Conservation (phyloP, 2,113 vertebrate species). For the Elephantulus edwardii region DNA sequence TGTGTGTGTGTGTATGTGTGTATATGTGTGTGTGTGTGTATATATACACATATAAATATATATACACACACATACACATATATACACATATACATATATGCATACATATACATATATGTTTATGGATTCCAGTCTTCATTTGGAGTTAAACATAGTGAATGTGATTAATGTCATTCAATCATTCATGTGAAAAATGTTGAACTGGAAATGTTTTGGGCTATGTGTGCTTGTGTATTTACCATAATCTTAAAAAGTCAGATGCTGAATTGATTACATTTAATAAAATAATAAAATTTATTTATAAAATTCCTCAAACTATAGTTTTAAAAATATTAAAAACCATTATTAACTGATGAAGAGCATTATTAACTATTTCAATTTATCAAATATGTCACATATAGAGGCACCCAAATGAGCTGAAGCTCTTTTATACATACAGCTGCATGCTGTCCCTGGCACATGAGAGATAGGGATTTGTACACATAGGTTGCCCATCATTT, state of each 20-base stretch:
- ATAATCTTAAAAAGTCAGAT: not conserved
- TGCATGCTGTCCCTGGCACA: not conserved
- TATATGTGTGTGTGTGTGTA: too few relatives aligned
- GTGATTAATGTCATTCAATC: not conserved
- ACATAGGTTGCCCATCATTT: too few relatives aligned
- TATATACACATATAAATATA: too few relatives aligned
- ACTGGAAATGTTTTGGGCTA: not conserved
- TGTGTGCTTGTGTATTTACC: not conserved
- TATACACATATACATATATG: too few relatives aligned
- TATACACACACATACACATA: too few relatives aligned
- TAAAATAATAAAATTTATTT: not conserved
- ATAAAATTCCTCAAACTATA: not conserved
- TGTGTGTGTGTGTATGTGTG: too few relatives aligned
- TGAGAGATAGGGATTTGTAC: not conserved
- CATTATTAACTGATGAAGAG: constrained; percentile 15
- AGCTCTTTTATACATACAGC: not conserved
- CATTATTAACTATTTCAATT: constrained; percentile 9
- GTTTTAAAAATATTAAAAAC: constrained; percentile 37
- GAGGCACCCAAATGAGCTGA: constrained; percentile 15
- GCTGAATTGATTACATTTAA: constrained; percentile 6
- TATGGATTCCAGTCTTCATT: not conserved
- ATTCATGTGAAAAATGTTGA: not conserved
- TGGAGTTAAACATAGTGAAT: not conserved
- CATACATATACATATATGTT: constrained; percentile 29
- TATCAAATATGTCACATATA: not conserved